These are phyloP conservation scores for Procapra przewalskii DNA, from an alignment of 2,113 vertebrate genomes.

Conservation along the genomic window DNA sequence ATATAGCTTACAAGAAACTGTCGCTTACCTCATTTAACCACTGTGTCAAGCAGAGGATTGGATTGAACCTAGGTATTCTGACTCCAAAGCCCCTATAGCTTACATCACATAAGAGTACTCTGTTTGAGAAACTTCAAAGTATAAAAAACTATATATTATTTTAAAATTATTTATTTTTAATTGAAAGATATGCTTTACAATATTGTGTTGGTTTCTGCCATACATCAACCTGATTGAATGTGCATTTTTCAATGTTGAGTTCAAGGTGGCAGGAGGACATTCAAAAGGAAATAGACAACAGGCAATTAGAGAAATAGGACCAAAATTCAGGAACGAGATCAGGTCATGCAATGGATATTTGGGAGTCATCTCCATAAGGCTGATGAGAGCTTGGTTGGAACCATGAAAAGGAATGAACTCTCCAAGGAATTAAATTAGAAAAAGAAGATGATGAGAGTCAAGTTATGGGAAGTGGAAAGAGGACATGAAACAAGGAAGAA, in stretches of 20 bases:
- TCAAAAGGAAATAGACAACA: neutral
- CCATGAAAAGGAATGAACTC: neutral
- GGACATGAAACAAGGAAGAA: neutral
- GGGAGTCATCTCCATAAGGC: neutral
- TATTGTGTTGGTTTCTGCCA: neutral
- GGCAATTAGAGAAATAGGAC: neutral
- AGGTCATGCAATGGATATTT: neutral
- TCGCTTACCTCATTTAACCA: neutral
- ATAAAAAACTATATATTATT: neutral
- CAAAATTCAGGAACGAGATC: neutral
- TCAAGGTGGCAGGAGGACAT: neutral
- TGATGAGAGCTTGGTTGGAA: neutral
- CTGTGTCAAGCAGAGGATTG: neutral
- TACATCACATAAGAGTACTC: neutral
- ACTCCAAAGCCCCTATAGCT: neutral
- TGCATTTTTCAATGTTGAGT: conserved; percentile 1
- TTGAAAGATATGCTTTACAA: neutral
- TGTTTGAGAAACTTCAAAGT: neutral
- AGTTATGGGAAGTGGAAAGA: neutral
- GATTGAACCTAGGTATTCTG: neutral
- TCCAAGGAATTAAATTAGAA: conserved; percentile 4
- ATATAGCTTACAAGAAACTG: neutral
- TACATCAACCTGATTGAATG: neutral
- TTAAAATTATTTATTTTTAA: neutral
- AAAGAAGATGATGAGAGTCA: neutral